A percentile compares a stretch with the other conserved stretches of the same genome.
phyloP scores from a whole-genome alignment of 2,113 vertebrate species.

The Corydoras maculifer region DNA sequence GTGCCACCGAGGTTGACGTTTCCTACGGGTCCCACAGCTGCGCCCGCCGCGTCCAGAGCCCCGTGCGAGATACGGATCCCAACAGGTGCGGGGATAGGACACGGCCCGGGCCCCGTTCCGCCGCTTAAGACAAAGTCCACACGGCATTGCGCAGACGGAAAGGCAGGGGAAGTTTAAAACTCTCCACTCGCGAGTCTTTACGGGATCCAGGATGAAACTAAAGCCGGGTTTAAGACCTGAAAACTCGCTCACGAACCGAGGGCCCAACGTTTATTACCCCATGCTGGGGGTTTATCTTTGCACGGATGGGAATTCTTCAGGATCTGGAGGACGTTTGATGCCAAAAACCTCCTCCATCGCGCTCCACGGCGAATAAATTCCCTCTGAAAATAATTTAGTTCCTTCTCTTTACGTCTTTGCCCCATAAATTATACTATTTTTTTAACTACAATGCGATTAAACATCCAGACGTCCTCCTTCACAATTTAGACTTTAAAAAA shows the following conservation, averaged over 20 bases:
- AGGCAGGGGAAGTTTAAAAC: constrained; percentile 28
- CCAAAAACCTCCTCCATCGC: too few species aligned
- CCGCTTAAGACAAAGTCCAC: constrained; percentile 54
- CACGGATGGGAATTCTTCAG: too few species aligned
- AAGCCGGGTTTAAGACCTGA: background rate
- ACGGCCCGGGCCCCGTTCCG: constrained; percentile 44
- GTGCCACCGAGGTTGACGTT: constrained; percentile 42
- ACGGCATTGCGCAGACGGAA: constrained; percentile 42
- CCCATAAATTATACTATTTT: too few species aligned
- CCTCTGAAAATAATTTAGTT: too few species aligned
- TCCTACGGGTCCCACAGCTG: constrained; percentile 56
- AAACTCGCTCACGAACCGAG: background rate
- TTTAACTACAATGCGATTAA: too few species aligned
- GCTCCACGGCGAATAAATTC: too few species aligned
- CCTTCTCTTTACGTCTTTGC: too few species aligned
- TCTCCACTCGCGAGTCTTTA: constrained; percentile 19
- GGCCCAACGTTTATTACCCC: too few species aligned
- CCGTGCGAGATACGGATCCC: constrained; percentile 48
- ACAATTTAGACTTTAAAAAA: too few species aligned
- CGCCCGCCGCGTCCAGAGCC: constrained; percentile 37
- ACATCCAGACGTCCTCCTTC: too few species aligned
- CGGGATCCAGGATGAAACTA: background rate
- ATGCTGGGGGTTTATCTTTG: too few species aligned
- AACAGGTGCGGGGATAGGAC: constrained; percentile 63
- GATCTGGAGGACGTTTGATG: too few species aligned